Conservation (phyloP, 2,888 invertebrate species). For the Camptogramma bilineatum region DNA sequence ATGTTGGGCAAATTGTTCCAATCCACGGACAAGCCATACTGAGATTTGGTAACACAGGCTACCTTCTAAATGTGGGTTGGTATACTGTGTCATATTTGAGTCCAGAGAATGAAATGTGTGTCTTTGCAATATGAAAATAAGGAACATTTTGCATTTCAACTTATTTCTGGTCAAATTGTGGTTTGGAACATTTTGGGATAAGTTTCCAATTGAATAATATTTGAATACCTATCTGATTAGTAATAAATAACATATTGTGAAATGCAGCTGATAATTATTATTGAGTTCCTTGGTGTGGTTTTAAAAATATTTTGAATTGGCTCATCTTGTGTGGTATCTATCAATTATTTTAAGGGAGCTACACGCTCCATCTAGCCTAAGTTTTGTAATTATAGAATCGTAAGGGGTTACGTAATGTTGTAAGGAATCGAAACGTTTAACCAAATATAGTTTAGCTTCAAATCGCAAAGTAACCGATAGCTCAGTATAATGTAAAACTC, state of each 20-base stretch:
- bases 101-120: too few species aligned
- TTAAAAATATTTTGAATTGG: slow-evolving; percentile 22
- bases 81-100: too few species aligned
- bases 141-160: too few species aligned
- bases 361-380: slow-evolving; percentile 65
- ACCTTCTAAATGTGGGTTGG: too few species aligned
- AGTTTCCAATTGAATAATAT: neutral
- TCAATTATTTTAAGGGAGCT: slow-evolving; percentile 49
- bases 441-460: slow-evolving; percentile 55
- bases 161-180: too few species aligned
- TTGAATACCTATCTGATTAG: neutral
- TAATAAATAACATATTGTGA: neutral
- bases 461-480: slow-evolving; percentile 5
- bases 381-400: slow-evolving; percentile 66
- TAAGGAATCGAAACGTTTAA: slow-evolving; percentile 53
- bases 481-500: neutral
- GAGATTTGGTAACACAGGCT: too few species aligned
- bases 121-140: too few species aligned
- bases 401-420: slow-evolving; percentile 54
- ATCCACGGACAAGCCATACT: neutral
- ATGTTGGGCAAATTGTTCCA: neutral
- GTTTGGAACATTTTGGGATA: neutral
- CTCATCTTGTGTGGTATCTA: slow-evolving; percentile 11
- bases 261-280: neutral
- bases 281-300: neutral